Conservation (phyloP, 2,888 invertebrate species). For the Acanthoscelides obtectus region DNA sequence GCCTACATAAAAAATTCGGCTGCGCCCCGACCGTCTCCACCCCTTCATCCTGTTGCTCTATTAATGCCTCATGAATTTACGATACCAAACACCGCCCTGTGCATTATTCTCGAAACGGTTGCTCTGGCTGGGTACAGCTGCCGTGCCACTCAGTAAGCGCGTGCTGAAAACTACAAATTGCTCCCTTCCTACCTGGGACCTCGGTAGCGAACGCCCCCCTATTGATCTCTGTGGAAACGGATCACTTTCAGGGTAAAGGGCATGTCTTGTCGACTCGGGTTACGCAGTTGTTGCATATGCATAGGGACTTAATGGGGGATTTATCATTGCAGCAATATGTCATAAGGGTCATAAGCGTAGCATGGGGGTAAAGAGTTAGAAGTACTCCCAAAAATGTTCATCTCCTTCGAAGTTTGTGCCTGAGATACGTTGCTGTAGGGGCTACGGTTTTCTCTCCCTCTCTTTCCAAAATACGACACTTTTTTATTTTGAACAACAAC, state of each 20-base stretch:
- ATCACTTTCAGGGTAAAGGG: conserved; percentile 16
- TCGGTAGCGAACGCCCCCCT: neutral
- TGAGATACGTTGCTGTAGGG: too few relatives aligned
- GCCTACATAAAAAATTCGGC: neutral
- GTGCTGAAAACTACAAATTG: neutral
- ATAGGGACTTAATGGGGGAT: conserved; percentile 12
- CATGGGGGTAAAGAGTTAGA: too few relatives aligned
- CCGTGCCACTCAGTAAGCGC: neutral
- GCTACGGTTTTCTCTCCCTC: too few relatives aligned
- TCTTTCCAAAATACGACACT: too few relatives aligned
- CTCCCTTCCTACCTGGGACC: neutral
- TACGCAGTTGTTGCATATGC: conserved; percentile 18
- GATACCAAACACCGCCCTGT: neutral
- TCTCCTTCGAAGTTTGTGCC: too few relatives aligned
- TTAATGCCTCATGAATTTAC: neutral
- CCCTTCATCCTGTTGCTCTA: neutral
- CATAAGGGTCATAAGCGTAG: too few relatives aligned
- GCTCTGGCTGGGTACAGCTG: neutral
- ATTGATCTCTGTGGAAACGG: neutral
- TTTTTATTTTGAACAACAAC: too few relatives aligned
- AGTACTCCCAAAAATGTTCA: too few relatives aligned
- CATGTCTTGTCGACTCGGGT: conserved; percentile 11
- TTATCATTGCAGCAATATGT: neutral
- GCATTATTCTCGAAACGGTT: neutral
- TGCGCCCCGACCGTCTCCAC: neutral